Conservation (phyloP, 1,140 invertebrate genomes). For the Drosophila busckii region DNA sequence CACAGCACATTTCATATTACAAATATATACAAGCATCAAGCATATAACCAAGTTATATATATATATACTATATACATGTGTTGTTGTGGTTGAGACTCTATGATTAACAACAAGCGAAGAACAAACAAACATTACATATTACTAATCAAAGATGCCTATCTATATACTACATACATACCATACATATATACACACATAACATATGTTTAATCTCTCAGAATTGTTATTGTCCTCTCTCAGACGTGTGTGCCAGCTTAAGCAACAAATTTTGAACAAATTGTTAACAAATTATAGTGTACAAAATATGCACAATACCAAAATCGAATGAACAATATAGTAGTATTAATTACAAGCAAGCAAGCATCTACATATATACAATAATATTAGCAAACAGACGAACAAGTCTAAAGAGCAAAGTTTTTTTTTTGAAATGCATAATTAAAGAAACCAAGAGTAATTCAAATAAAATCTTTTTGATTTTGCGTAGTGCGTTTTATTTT, state of each 20-base stretch:
- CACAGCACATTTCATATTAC: no score
- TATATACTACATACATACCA: constrained; percentile 8
- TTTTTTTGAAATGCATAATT: background rate
- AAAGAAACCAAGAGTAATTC: background rate
- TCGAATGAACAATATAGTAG: no score
- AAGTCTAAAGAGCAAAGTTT: no score
- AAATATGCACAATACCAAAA: no score
- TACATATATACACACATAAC: constrained; percentile 2
- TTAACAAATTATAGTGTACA: no score
- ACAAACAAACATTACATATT: no score
- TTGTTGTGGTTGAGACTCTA: no score
- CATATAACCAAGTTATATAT: constrained; percentile 1
- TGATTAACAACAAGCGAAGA: no score
- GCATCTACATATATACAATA: no score
- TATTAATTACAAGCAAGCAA: no score
- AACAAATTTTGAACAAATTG: constrained; percentile 31
- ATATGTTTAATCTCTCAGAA: background rate
- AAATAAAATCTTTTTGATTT: constrained; percentile 22
- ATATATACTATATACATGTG: constrained; percentile 2
- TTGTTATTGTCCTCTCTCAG: no score
- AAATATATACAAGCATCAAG: background rate
- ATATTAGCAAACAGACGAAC: no score
- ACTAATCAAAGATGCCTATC: background rate
- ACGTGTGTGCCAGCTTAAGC: constrained; percentile 12
- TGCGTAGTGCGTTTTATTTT: constrained; percentile 44